Evolutionary conservation across 2,113 vertebrate species (phyloP).

Genomic region (Phrynocephalus versicolor): DNA sequence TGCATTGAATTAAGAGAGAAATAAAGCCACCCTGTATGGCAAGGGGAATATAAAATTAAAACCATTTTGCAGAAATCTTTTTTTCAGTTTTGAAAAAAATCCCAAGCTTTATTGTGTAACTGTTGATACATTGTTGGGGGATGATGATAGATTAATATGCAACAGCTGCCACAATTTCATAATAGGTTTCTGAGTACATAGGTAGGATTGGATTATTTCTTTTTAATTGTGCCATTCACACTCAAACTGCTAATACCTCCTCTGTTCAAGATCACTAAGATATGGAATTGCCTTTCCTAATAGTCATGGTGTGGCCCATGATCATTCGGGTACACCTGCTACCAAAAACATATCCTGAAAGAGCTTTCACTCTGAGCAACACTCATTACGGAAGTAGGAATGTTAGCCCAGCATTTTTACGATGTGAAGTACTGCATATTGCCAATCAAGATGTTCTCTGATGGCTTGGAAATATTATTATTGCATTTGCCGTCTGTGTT

Average conservation of each 20-base stretch:
- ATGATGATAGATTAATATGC: conserved; percentile 64
- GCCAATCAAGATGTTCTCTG: neutral
- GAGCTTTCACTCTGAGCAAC: neutral
- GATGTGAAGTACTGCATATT: neutral
- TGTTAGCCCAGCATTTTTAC: neutral
- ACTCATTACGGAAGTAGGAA: neutral
- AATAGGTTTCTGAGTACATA: conserved; percentile 60
- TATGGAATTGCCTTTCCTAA: conserved; percentile 48
- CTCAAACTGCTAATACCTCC: conserved; percentile 46
- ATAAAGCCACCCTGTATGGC: conserved; percentile 25
- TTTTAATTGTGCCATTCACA: conserved; percentile 45
- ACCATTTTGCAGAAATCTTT: conserved; percentile 55
- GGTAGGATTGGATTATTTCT: conserved; percentile 57
- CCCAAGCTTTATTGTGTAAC: conserved; percentile 50
- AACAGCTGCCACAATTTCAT: conserved; percentile 58
- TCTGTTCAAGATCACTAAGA: conserved; percentile 22
- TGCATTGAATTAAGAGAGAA: conserved; percentile 28
- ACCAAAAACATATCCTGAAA: neutral
- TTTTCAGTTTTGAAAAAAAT: conserved; percentile 56
- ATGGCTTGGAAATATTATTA: neutral
- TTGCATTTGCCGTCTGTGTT: no score
- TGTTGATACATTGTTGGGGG: conserved; percentile 49
- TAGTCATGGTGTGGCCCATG: conserved; percentile 29
- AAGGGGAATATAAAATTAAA: conserved; percentile 50
- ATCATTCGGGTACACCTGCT: conserved; percentile 37